Evolutionary conservation across 2,113 vertebrate species (phyloP), one percentile per base, ranked within the genome.

Genomic region (Motacilla alba): DNA sequence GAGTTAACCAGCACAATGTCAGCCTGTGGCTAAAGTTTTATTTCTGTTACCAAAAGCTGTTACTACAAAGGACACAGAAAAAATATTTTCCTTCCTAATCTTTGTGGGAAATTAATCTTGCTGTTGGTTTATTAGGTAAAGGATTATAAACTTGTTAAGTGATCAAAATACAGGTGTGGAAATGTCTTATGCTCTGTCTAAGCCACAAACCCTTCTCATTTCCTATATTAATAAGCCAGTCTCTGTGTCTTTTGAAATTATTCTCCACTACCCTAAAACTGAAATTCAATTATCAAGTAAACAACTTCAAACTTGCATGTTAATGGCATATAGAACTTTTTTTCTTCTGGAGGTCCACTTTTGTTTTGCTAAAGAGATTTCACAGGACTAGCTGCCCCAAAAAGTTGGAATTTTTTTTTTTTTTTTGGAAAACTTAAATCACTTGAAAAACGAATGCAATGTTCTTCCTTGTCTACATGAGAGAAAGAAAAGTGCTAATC

Each of bases 351-450:
- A 39, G 56, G 19, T 59, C 23, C 6, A 10, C 18, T 92, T 84
- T 46, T 64, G 2, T 41, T 86, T 83, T 64, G 15, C 3, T 82
- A 33, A 59, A 91, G 4, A 23, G 9, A 52, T 81, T 91, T 74
- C 39, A 83, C 9, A 44, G 13, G 43, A 81, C 39, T 17, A 67
- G 49, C 12, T 64, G 8, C 0, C 3, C 8, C 0, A 1, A 1
- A 13, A 83, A 58, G 2, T n/a, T 11, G 27, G 22, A n/a, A 4
- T n/a, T 33, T 52, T 72, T 60, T 10, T 77, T 80, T 43, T 5
- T 37, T 31, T 80, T 70, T 60, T 31, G 21, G 37, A 70, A 62
- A 73, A 77, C 4, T 3, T 53, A 28, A 81, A 28, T 67, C 39
- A 62, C 18, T 46, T 74, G 26, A 27, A 92, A 11, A 85, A 58